Percentiles rank a stretch among this genome's conserved stretches.
Conservation (phyloP, 2,888 invertebrate genomes). For the Rhaphigaster nebulosa region DNA sequence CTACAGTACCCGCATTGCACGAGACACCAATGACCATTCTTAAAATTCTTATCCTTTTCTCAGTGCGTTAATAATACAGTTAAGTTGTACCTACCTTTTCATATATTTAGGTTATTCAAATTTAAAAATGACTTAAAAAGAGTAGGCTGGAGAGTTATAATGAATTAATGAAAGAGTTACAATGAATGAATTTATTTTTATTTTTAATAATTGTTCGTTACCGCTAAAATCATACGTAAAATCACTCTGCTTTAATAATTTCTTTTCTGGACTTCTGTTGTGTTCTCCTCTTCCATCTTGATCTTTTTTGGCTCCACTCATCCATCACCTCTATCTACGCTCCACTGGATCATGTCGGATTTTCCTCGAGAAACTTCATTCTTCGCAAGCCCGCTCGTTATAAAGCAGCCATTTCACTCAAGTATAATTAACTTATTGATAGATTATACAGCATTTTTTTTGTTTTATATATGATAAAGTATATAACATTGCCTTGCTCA, state of each 20-base stretch:
- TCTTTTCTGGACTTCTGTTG: neutral
- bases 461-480: neutral
- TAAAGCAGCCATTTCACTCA: neutral
- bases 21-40: neutral
- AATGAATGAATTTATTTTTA: too few species aligned
- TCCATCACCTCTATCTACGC: conserved; percentile 30
- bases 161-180: too few species aligned
- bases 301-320: neutral
- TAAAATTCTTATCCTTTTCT: too few species aligned
- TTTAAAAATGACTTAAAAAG: too few species aligned
- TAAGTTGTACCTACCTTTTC: too few species aligned
- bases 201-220: neutral
- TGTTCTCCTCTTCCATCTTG: conserved; percentile 33
- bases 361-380: neutral
- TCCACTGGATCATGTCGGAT: conserved; percentile 12
- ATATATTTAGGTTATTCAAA: too few species aligned
- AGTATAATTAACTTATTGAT: neutral
- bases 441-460: neutral
- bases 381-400: neutral
- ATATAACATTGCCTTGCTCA: too few species aligned
- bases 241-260: neutral
- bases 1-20: neutral
- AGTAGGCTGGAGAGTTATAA: too few species aligned
- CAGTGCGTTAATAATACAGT: too few species aligned
- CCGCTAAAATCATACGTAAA: neutral